These are phyloP conservation scores for Mamestra brassicae DNA, from an alignment of 2,888 invertebrate species.

Conservation along the genomic window DNA sequence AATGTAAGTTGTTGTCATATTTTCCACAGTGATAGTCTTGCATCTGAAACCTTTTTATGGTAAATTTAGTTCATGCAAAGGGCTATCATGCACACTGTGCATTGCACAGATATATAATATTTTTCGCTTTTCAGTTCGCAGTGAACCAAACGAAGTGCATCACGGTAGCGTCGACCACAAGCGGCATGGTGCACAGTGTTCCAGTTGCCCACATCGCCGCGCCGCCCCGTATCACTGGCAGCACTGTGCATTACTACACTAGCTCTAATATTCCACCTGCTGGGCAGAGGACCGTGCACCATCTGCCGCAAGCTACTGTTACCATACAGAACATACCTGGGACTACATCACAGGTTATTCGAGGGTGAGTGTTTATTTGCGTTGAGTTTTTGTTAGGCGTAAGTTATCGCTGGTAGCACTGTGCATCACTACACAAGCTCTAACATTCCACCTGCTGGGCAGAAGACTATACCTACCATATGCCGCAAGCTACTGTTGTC, in stretches of 20 bases:
- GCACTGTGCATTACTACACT: conserved; percentile 83
- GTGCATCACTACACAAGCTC: too few relatives aligned
- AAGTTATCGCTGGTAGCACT: too few relatives aligned
- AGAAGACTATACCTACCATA: too few relatives aligned
- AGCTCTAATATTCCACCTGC: conserved; percentile 68
- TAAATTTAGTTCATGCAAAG: not conserved
- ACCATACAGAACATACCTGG: conserved; percentile 86
- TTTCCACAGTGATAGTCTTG: not conserved
- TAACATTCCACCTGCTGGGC: too few relatives aligned
- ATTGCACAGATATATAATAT: not conserved
- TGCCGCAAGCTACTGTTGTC: too few relatives aligned
- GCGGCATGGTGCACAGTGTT: conserved; percentile 87
- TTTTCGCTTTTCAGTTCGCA: conserved; percentile 76
- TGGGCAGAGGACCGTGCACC: conserved; percentile 78
- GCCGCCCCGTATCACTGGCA: conserved; percentile 82
- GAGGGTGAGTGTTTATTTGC: conserved; percentile 76
- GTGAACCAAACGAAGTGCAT: conserved; percentile 86
- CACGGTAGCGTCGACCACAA: conserved; percentile 87
- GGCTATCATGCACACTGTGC: not conserved
- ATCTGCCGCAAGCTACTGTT: conserved; percentile 83
- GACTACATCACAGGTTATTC: conserved; percentile 83
- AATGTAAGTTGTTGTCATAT: conserved; percentile 79
- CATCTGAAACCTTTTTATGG: not conserved
- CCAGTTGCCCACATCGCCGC: conserved; percentile 85
- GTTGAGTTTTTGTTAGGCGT: not conserved